Evolutionary conservation across 2,888 invertebrate genomes (phyloP), one percentile per base, ranked within the genome.

Genomic region (Podotricha telesiphe): DNA sequence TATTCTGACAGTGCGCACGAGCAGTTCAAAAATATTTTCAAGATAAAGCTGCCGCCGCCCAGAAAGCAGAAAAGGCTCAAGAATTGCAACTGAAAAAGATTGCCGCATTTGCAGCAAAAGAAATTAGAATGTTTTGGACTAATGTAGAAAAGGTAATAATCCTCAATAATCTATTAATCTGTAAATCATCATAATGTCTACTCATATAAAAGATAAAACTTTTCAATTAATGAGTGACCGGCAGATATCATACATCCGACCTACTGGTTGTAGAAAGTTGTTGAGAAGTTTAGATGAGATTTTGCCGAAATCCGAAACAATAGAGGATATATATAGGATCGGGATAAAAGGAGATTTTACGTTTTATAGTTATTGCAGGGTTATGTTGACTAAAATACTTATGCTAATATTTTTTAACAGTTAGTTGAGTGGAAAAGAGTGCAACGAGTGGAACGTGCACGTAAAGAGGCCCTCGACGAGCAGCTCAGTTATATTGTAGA

Each of bases 401-500:
- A 22, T 55, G n/a, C 15, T 40, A n/a, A 11, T 51, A n/a, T 59
- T 28, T 47, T 47, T 53, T 56, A 62, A 37, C 82, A 96, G 95
- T 91, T 99, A 79, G 98, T 99, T 53, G 98, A 99, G 86, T 98
- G 96, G 90, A 99, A 98, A 86, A 97, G 98, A 78, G 96, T 97
- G 81, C 96, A 97, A 34, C 95, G 98, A 76, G 93, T 99, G 70
- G 99, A 99, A 87, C 98, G 98, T 80, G 98, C 98, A 85, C 95
- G 98, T 71, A 98, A 99, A 86, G 96, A 97, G 83, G 99, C 98
- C 0, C 93, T 99, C 69, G 99, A 99, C 93, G 96, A 98, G 82
- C 99, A 99, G 89, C 94, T 99, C 71, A 98, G 98, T 87, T 99
- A 99, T 86, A 98, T 99, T 83, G 99, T 99, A 70, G 99, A 99